These are phyloP conservation scores for Petrolisthes manimaculis DNA, from an alignment of 2,888 invertebrate genomes.

Conservation along the genomic window DNA sequence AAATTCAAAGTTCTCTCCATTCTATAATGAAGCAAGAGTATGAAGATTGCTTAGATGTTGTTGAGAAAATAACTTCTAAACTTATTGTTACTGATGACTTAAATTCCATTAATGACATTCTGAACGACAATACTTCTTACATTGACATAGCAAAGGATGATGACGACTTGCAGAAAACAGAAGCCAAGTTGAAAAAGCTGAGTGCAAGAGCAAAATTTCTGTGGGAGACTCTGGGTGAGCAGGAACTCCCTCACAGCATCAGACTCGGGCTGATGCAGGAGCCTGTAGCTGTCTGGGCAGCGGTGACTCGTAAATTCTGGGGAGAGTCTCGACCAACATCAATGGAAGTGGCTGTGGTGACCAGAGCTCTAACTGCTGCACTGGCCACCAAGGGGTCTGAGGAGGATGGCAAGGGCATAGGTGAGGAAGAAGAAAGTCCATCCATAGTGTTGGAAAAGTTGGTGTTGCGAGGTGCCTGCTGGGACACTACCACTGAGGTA, in stretches of 20 bases:
- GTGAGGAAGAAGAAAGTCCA: slow-evolving; percentile 47
- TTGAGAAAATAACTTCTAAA: slow-evolving; percentile 20
- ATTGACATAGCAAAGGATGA: slow-evolving; percentile 26
- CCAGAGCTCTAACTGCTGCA: slow-evolving; percentile 23
- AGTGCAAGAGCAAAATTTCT: slow-evolving; percentile 41
- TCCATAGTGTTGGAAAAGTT: slow-evolving; percentile 47
- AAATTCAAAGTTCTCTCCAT: slow-evolving; percentile 39
- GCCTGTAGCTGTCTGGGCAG: slow-evolving; percentile 49
- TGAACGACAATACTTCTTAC: slow-evolving; percentile 18
- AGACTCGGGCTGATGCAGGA: slow-evolving; percentile 47
- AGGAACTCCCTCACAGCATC: slow-evolving; percentile 27
- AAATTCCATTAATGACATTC: slow-evolving; percentile 14
- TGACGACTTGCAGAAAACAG: slow-evolving; percentile 23
- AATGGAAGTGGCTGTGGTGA: slow-evolving; percentile 49
- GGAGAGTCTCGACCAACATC: slow-evolving; percentile 30
- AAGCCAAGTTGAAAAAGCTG: slow-evolving; percentile 25
- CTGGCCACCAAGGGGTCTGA: slow-evolving; percentile 40
- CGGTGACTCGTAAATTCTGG: slow-evolving; percentile 34
- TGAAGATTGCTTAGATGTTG: slow-evolving; percentile 21
- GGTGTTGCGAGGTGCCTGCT: slow-evolving; percentile 42
- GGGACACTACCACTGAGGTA: slow-evolving; percentile 38
- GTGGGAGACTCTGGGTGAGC: slow-evolving; percentile 3
- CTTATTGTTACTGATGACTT: slow-evolving; percentile 28
- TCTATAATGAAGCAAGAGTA: slow-evolving; percentile 42
- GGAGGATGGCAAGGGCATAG: slow-evolving; percentile 32